These are phyloP conservation scores for Hetaerina americana DNA, from an alignment of 1,140 invertebrate genomes.

Conservation along the genomic window DNA sequence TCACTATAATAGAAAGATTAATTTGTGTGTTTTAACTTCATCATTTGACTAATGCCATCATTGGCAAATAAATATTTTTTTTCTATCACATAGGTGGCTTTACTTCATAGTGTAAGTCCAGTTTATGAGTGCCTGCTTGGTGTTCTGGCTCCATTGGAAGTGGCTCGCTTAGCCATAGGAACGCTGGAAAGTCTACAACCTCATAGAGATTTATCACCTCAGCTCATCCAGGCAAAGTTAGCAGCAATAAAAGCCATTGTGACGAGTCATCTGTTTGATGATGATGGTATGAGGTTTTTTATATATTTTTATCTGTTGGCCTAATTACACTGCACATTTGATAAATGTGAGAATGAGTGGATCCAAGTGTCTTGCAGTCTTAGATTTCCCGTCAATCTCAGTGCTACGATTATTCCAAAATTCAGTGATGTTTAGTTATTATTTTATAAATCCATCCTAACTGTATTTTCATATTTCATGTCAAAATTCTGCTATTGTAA, in stretches of 20 bases:
- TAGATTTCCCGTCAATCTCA: not conserved
- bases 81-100: conserved; percentile 34
- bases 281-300: conserved; percentile 37
- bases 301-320: too few relatives aligned
- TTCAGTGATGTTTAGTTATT: too few relatives aligned
- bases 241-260: conserved; percentile 57
- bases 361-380: too few relatives aligned
- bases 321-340: too few relatives aligned
- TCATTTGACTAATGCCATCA: too few relatives aligned
- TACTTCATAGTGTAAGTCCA: conserved; percentile 35
- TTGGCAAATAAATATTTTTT: not conserved
- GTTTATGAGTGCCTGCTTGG: conserved; percentile 31
- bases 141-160: conserved; percentile 48
- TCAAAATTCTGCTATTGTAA: too few relatives aligned
- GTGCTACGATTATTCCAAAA: too few relatives aligned
- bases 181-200: conserved; percentile 50
- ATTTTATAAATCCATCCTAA: too few relatives aligned
- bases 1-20: too few relatives aligned
- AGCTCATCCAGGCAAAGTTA: conserved; percentile 57
- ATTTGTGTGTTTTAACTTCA: too few relatives aligned
- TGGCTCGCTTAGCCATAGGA: conserved; percentile 50
- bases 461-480: too few relatives aligned
- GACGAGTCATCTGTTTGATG: conserved; percentile 54
- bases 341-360: too few relatives aligned
- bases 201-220: conserved; percentile 39